Evolutionary conservation across 2,888 invertebrate genomes (phyloP), one percentile per base, ranked within the genome.

Genomic region (Volucella inanis): DNA sequence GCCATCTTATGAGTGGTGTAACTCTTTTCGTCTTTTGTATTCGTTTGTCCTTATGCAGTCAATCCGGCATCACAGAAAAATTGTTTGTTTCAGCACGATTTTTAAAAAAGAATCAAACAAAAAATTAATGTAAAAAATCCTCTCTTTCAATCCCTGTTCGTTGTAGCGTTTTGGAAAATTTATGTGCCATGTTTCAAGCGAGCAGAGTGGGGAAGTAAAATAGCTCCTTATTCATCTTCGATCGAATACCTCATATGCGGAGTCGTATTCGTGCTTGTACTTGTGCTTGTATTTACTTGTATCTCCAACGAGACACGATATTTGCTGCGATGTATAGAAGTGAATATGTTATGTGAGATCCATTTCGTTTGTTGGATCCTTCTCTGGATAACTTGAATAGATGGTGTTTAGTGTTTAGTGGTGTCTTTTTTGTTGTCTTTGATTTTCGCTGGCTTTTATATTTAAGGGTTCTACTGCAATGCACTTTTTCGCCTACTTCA

Each of bases 151-250:
- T 67, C 57, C 38, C 47, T 49, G 14, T 54, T 41, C 64, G 70
- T 65, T 82, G 31, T 31, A 31, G 31, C 31, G 31, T 31, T 77
- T 77, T 54, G n/a, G 77, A 39, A 68, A 72, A 81, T 83, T 79
- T 83, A 87, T 79, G 83, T 83, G 75, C 64, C 83, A 79, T 87
- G 83, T 87, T 87, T 74, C 49, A 78, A 79, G 43, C 31, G 31
- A 31, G 6, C 70, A 71, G 70, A 76, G 87, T 67, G 70, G 75
- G 75, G 82, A 90, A 89, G 89, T 90, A 90, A 90, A 90, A 90
- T 90, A 90, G 89, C 90, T 90, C 88, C 90, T 90, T 90, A 90
- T 90, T 90, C 91, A 90, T 90, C 89, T 90, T 89, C 89, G 89
- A 90, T 89, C 64, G 81, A 71, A 85, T 85, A 72, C 85, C 52